A percentile compares a stretch with the other conserved stretches of the same genome.
These are phyloP conservation scores for Dendrolimus punctatus DNA, from an alignment of 1,140 invertebrate genomes.

Conservation along the genomic window DNA sequence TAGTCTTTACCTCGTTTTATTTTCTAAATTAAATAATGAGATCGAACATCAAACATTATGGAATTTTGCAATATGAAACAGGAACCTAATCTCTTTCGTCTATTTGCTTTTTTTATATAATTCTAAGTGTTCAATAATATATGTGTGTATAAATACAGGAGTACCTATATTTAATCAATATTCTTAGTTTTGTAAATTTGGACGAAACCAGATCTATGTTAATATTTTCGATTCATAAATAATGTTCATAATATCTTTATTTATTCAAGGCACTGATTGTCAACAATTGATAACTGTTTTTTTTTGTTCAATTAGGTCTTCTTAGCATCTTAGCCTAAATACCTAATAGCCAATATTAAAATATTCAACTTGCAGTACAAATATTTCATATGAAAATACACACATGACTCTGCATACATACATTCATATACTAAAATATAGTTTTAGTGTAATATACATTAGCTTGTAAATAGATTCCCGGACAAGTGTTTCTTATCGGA, in stretches of 20 bases:
- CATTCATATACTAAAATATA: slow-evolving; percentile 60
- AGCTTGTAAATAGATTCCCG: slow-evolving; percentile 62
- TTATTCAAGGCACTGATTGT: slow-evolving; percentile 63
- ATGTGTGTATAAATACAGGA: background rate
- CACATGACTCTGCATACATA: slow-evolving; percentile 65
- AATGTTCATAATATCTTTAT: slow-evolving; percentile 56
- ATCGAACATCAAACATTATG: slow-evolving; percentile 61
- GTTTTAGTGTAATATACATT: slow-evolving; percentile 62
- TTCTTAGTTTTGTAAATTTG: slow-evolving; percentile 25
- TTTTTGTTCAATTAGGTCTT: slow-evolving; percentile 50
- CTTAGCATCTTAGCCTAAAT: slow-evolving; percentile 53
- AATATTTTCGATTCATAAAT: slow-evolving; percentile 52
- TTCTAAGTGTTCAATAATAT: background rate
- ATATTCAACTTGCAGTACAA: slow-evolving; percentile 62
- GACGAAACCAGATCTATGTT: slow-evolving; percentile 25
- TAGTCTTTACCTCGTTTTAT: slow-evolving; percentile 70
- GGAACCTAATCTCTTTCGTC: slow-evolving; percentile 4
- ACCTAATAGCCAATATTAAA: slow-evolving; percentile 65
- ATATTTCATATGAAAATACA: slow-evolving; percentile 69
- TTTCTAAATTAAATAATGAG: slow-evolving; percentile 72
- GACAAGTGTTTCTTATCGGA: slow-evolving; percentile 36
- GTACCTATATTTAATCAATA: background rate
- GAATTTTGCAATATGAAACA: slow-evolving; percentile 33
- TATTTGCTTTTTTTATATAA: too few relatives aligned
- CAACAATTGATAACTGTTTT: slow-evolving; percentile 56